phyloP scores from a whole-genome alignment of 2,888 invertebrate species.

The Morinoia aosen region DNA sequence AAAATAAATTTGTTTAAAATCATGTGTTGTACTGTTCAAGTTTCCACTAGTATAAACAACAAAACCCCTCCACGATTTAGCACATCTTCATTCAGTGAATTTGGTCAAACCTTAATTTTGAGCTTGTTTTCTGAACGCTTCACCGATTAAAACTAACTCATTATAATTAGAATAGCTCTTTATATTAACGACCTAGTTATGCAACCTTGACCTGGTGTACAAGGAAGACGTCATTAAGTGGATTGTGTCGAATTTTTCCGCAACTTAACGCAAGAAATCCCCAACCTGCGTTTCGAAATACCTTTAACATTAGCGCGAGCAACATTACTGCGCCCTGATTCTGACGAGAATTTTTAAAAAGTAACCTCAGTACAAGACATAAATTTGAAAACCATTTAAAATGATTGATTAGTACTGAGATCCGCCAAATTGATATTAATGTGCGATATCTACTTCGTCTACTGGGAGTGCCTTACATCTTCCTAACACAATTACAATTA shows the following conservation, averaged over 20 bases:
- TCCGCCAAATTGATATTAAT: neutral
- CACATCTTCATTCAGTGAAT: no score
- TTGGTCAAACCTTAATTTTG: no score
- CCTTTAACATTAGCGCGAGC: no score
- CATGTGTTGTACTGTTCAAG: no score
- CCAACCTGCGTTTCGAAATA: neutral
- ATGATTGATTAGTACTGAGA: neutral
- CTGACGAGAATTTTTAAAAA: neutral
- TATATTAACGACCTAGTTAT: neutral
- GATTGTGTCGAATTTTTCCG: neutral
- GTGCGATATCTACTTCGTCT: neutral
- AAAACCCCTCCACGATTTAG: no score
- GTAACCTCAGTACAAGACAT: neutral
- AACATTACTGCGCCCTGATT: neutral
- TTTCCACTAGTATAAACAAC: no score
- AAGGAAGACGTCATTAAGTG: neutral
- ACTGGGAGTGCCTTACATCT: neutral
- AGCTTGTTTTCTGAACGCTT: no score
- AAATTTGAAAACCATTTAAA: neutral
- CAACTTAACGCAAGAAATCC: neutral
- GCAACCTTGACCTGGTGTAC: neutral
- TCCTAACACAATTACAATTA: neutral
- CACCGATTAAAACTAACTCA: neutral
- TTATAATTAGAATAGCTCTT: neutral
- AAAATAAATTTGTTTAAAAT: no score